These are phyloP conservation scores for Xiphias gladius DNA, from an alignment of 2,113 vertebrate genomes.

Conservation along the genomic window DNA sequence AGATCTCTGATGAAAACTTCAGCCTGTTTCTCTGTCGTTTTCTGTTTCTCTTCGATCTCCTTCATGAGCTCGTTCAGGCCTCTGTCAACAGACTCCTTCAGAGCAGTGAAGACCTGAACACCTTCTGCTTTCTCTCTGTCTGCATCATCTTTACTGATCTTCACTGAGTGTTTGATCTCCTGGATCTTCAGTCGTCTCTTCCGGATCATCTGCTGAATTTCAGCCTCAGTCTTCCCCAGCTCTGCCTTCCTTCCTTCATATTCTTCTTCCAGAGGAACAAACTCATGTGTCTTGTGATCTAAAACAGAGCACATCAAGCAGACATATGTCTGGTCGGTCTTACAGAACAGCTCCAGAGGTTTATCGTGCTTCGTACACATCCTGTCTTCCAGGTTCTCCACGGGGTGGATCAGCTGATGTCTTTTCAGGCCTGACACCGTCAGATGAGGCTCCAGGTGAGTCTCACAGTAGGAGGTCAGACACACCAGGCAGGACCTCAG, in stretches of 20 bases:
- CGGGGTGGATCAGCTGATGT: conserved; percentile 18
- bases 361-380: conserved; percentile 5
- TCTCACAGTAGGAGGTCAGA: conserved; percentile 31
- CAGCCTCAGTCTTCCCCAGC: background rate
- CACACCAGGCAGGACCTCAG: conserved; percentile 23
- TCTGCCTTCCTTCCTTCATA: conserved; percentile 1
- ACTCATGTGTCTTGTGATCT: conserved; percentile 3
- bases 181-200: background rate
- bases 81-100: background rate
- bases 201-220: conserved; percentile 1
- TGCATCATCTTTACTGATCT: background rate
- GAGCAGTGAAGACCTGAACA: background rate
- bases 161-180: background rate
- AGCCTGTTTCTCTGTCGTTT: background rate
- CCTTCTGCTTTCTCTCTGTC: background rate
- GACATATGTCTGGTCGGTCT: conserved; percentile 2
- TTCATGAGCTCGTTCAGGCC: background rate
- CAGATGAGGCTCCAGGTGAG: conserved; percentile 26
- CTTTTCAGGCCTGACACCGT: background rate
- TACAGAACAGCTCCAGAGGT: conserved; percentile 28
- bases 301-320: background rate
- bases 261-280: background rate
- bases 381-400: conserved; percentile 11
- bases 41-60: conserved; percentile 1
- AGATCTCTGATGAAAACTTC: background rate